Base-by-base conservation (phyloP, 2,113 vertebrate genomes). In the Zosterops hypoxanthus region DNA sequence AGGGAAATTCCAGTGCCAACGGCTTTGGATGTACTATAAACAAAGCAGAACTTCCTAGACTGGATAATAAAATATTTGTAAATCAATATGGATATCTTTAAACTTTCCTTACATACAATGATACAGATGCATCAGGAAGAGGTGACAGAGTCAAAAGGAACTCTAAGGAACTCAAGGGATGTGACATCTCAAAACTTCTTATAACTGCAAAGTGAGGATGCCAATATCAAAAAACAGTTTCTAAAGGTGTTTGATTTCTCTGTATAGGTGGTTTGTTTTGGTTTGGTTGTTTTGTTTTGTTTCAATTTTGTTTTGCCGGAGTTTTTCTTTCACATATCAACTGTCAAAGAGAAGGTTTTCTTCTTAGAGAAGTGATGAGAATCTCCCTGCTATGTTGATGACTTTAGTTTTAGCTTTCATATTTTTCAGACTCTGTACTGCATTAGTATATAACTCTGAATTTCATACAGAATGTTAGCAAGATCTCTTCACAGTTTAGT, bases 101-200 rank as follows among this genome's bases (percentile, higher is more conserved):
- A 79, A 39, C 36, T 84, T 95, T 71, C 33, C 19, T 84, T 44
- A 34, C 42, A 42, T 36, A 16, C 59, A 98, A 63, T 34, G 91
- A 96, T 95, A 80, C 49, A 83, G 20, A 96, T 97, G 95, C 52
- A 98, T 94, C 39, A 91, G 97, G 87, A 96, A 81, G 94, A 97
- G 25, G 95, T 96, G 59, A 96, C 82, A 92, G 66, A 18, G 80
- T 96, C 47, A 55, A 22, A 57, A 91, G 52, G 61, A 68, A 82
- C 95, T 46, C 82, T 97, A 46, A 96, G 93, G 80, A 94, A 95
- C 47, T 97, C 97, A 98, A 97, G 88, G 11, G 82, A 97, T 5
- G 16, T 86, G 24, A 66, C 90, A 18, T 84, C 90, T 26, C 91
- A 97, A 76, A 97, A 59, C 28, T 97, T 96, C 44, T 76, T 95